These are phyloP conservation scores for Dromaius novaehollandiae DNA, from an alignment of 2,113 vertebrate genomes.

Conservation along the genomic window DNA sequence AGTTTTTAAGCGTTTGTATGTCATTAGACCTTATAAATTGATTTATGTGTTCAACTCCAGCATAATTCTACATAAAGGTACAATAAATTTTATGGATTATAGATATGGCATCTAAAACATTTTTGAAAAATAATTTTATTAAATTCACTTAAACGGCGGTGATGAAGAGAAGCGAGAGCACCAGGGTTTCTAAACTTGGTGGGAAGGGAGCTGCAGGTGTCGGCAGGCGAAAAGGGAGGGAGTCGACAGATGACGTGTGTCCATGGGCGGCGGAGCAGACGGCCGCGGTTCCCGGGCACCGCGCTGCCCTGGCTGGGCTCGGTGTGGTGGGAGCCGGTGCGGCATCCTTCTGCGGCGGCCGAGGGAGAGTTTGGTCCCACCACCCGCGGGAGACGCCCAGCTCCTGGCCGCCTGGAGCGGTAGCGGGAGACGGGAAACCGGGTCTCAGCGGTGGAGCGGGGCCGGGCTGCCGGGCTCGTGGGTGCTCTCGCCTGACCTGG, in stretches of 20 bases:
- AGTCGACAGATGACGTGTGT: neutral
- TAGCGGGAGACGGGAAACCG: neutral
- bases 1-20: conserved; percentile 86
- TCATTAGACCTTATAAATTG: conserved; percentile 88
- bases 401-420: neutral
- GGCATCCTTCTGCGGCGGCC: too few species aligned
- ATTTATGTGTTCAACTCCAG: conserved; percentile 84
- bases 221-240: neutral
- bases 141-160: conserved; percentile 72
- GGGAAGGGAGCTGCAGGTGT: neutral
- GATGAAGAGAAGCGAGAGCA: conserved; percentile 53
- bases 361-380: too few species aligned
- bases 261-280: neutral
- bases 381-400: neutral
- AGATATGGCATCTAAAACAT: conserved; percentile 85
- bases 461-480: neutral
- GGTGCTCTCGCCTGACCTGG: neutral
- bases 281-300: neutral
- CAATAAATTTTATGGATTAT: conserved; percentile 85
- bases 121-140: conserved; percentile 83
- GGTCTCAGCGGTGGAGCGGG: neutral
- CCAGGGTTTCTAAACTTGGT: neutral
- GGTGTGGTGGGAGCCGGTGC: neutral
- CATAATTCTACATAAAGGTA: conserved; percentile 83
- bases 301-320: neutral